Evolutionary conservation across 2,888 invertebrate species (phyloP).

Genomic region (Hydriomena furcata): DNA sequence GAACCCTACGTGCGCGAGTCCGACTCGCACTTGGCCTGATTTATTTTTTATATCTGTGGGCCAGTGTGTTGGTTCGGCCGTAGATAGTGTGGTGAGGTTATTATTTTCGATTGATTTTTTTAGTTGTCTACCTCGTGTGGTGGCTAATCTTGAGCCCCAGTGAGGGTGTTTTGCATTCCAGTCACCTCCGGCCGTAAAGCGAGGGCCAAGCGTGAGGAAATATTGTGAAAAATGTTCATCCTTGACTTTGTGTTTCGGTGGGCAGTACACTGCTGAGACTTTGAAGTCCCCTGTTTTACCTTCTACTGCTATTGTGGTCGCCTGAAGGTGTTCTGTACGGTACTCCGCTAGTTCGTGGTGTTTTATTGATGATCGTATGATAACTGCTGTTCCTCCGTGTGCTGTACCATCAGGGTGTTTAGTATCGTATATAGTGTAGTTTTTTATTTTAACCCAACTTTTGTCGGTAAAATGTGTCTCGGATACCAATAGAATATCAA

Average conservation of each 20-base stretch:
- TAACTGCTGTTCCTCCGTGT: neutral
- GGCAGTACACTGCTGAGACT: neutral
- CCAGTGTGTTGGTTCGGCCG: constrained; percentile 1
- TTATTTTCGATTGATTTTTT: neutral
- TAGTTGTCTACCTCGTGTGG: neutral
- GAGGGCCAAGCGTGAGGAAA: neutral
- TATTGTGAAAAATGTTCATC: neutral
- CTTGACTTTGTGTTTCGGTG: neutral
- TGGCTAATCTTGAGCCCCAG: neutral
- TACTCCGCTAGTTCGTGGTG: neutral
- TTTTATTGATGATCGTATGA: neutral
- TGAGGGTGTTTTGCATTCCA: neutral
- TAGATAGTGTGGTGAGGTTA: neutral
- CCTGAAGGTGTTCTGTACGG: neutral
- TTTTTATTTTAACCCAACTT: neutral
- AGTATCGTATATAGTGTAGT: neutral
- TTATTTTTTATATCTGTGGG: neutral
- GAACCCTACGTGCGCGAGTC: no score
- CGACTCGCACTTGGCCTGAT: no score
- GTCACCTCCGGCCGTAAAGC: neutral
- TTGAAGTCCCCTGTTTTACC: neutral
- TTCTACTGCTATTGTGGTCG: neutral
- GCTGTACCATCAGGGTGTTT: neutral
- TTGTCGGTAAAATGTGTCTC: neutral
- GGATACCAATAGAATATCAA: neutral